Conservation (phyloP, 2,797 vertebrate species). For the Oreonectes daqikongensis region DNA sequence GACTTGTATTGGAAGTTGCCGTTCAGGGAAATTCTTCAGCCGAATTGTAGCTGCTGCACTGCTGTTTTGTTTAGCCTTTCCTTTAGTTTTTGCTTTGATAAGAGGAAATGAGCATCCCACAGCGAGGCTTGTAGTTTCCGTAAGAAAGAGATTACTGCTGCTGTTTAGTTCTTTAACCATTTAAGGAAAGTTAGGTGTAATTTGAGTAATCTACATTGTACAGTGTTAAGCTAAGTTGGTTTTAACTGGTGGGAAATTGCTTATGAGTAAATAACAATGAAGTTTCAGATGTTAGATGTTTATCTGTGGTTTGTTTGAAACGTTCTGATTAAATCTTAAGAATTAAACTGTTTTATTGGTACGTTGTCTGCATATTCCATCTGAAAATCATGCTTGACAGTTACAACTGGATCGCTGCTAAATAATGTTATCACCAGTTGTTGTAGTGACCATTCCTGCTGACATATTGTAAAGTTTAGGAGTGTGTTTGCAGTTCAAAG, state of each 20-base stretch:
- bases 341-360: neutral
- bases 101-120: slow-evolving; percentile 45
- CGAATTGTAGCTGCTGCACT: neutral
- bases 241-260: neutral
- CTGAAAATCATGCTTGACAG: neutral
- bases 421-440: neutral
- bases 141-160: slow-evolving; percentile 21
- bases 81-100: slow-evolving; percentile 21
- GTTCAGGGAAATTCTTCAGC: slow-evolving; percentile 2
- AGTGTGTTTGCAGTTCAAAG: slow-evolving; percentile 40
- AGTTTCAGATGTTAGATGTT: neutral
- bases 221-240: neutral
- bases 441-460: neutral
- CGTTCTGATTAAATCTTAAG: neutral
- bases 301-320: neutral
- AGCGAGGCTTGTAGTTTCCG: slow-evolving; percentile 41
- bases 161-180: slow-evolving; percentile 6
- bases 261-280: neutral
- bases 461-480: slow-evolving; percentile 8
- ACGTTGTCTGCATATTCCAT: neutral
- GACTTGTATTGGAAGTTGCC: neutral
- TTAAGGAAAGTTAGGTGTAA: neutral
- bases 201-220: neutral
- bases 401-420: neutral
- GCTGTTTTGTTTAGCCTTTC: slow-evolving; percentile 5